These are phyloP conservation scores for Bryconaethiops microstoma DNA, from an alignment of 2,797 vertebrate species.

Conservation along the genomic window DNA sequence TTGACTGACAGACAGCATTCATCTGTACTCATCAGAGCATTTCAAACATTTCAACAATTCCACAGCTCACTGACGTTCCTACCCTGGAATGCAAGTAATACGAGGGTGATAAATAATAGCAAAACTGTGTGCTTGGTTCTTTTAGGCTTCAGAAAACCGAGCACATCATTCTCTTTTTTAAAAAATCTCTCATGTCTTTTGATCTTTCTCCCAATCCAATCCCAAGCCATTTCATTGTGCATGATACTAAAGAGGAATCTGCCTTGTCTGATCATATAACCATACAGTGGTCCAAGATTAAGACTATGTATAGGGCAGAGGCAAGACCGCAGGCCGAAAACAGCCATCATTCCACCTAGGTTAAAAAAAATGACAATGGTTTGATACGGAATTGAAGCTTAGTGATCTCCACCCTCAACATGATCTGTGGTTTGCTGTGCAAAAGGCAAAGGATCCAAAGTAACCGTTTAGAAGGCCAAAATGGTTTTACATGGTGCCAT, in stretches of 20 bases:
- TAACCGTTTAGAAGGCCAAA: background rate
- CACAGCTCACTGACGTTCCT: conserved; percentile 39
- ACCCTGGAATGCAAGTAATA: conserved; percentile 49
- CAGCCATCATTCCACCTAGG: background rate
- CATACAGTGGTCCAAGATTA: background rate
- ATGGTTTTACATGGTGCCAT: conserved; percentile 13
- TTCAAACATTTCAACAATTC: conserved; percentile 53
- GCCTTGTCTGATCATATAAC: background rate
- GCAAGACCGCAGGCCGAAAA: conserved; percentile 4
- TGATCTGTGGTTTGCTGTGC: background rate
- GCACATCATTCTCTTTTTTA: background rate
- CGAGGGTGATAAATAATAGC: conserved; percentile 46
- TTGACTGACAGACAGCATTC: conserved; percentile 57
- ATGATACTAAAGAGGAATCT: background rate
- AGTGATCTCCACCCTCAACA: background rate
- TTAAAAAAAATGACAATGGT: background rate
- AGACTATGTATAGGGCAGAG: background rate
- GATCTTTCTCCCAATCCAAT: background rate
- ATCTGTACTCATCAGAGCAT: conserved; percentile 52
- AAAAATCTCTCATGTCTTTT: background rate
- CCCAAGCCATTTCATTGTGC: background rate
- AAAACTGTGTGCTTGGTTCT: conserved; percentile 44
- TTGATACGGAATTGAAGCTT: background rate
- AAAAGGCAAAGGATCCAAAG: background rate
- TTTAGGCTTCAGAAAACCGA: conserved; percentile 22